Conservation (phyloP, 1,140 invertebrate species). For the Xylocopa sonorina region DNA sequence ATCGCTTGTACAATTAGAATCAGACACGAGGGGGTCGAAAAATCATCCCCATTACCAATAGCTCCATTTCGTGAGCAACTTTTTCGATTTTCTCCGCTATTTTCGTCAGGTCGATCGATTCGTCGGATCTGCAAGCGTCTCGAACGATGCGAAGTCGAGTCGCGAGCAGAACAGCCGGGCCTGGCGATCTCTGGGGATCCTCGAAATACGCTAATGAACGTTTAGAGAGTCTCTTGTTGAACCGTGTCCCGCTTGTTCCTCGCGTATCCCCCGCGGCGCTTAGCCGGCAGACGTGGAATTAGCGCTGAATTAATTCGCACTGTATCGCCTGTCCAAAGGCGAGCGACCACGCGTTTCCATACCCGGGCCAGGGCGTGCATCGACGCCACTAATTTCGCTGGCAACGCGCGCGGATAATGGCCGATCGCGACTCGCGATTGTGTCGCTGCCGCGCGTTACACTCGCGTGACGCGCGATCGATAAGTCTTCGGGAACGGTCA, state of each 20-base stretch:
- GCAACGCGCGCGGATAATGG: conserved; percentile 45
- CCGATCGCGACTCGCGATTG: conserved; percentile 38
- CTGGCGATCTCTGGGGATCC: background rate
- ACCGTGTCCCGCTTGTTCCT: conserved; percentile 9
- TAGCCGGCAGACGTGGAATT: conserved; percentile 49
- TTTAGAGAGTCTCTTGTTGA: conserved; percentile 38
- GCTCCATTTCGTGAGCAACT: too few species aligned
- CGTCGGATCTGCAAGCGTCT: too few species aligned
- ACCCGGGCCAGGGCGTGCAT: conserved; percentile 21
- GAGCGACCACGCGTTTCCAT: conserved; percentile 40
- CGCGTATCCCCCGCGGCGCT: conserved; percentile 32
- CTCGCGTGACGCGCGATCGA: conserved; percentile 14
- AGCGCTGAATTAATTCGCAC: conserved; percentile 64
- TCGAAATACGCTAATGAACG: conserved; percentile 36
- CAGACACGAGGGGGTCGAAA: too few species aligned
- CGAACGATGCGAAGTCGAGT: background rate
- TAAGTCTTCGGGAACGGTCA: background rate
- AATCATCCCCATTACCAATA: too few species aligned
- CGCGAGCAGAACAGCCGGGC: background rate
- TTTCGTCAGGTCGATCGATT: too few species aligned
- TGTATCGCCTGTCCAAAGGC: conserved; percentile 52
- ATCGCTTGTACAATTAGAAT: too few species aligned
- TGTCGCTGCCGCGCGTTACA: background rate
- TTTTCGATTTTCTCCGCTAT: too few species aligned
- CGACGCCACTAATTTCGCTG: conserved; percentile 57